A percentile compares a stretch with the other conserved stretches of the same genome.
These are phyloP conservation scores for Rugalucina vietnamica DNA, from an alignment of 2,888 invertebrate genomes.

Conservation along the genomic window DNA sequence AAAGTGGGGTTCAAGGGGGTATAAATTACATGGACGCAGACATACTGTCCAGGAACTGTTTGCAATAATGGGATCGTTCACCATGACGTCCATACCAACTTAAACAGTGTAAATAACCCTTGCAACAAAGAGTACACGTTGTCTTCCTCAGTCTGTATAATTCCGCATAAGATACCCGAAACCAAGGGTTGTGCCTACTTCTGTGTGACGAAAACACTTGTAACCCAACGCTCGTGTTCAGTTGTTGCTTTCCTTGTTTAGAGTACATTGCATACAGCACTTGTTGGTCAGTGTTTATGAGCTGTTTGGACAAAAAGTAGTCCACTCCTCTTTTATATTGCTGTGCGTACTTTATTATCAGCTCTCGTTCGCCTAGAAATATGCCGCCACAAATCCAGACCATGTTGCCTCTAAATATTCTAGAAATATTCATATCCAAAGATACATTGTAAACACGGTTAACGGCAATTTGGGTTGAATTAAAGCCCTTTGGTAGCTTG, in stretches of 20 bases:
- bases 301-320: conserved; percentile 41
- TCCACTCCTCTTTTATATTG: conserved; percentile 44
- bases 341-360: conserved; percentile 34
- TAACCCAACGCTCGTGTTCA: conserved; percentile 33
- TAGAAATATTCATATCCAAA: conserved; percentile 11
- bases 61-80: too few relatives aligned
- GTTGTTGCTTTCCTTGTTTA: conserved; percentile 16
- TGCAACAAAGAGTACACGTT: too few relatives aligned
- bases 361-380: conserved; percentile 32
- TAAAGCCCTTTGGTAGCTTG: conserved; percentile 21
- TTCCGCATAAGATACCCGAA: too few relatives aligned
- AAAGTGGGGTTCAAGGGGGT: too few relatives aligned
- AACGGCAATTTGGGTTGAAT: conserved; percentile 22
- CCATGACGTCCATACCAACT: too few relatives aligned
- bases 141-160: too few relatives aligned
- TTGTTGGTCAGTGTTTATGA: not conserved
- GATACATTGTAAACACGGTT: conserved; percentile 23
- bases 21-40: too few relatives aligned
- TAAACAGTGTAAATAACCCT: too few relatives aligned
- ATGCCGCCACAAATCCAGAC: conserved; percentile 68
- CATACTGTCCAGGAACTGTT: too few relatives aligned
- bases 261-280: not conserved
- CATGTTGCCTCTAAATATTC: conserved; percentile 53
- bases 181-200: too few relatives aligned
- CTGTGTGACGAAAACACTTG: too few relatives aligned